Evolutionary conservation across 2,888 invertebrate species (phyloP), one percentile per base, ranked within the genome.

Genomic region (Andrena flavipes): DNA sequence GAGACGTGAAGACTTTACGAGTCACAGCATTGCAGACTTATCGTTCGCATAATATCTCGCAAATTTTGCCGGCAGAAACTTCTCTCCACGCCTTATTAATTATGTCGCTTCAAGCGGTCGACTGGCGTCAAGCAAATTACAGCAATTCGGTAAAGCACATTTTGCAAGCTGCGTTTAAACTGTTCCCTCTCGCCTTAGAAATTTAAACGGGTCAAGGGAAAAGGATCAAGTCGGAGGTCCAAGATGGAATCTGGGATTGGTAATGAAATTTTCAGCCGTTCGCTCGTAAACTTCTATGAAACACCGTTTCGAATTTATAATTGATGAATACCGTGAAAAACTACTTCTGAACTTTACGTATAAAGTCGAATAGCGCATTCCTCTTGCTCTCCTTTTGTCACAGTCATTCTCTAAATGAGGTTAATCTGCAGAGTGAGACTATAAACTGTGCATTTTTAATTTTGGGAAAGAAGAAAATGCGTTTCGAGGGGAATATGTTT

Each of bases 21-120:
- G 30, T 84, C 69, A 76, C 48, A 33, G 33, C 64, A 20, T 76
- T 51, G 56, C 23, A 78, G 35, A 65, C 29, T 56, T 70, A 68
- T 54, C 49, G 35, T 69, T 72, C 42, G 20, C 65, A 68, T 56
- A 76, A 30, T 54, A 20, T 71, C 62, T 49, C 23, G 16, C 30
- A 33, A 71, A 59, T 42, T 56, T 78, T 16, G 42, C 60, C 26
- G 6, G 6, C 23, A 54, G 26, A 56, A 72, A 69, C 62, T 71
- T 67, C 29, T 75, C 69, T 49, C 30, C 62, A 16, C 33, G 10
- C 30, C 62, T 77, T 54, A 71, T 80, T 76, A 33, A 29, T 51
- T 63, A 51, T 54, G 59, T 60, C 60, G 48, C 29, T 78, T 71
- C 67, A 29, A 51, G 29, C 23, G 13, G 29, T 35, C 16, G 29